Evolutionary conservation across 1,140 invertebrate genomes (phyloP).

Genomic region (Bombus affinis): DNA sequence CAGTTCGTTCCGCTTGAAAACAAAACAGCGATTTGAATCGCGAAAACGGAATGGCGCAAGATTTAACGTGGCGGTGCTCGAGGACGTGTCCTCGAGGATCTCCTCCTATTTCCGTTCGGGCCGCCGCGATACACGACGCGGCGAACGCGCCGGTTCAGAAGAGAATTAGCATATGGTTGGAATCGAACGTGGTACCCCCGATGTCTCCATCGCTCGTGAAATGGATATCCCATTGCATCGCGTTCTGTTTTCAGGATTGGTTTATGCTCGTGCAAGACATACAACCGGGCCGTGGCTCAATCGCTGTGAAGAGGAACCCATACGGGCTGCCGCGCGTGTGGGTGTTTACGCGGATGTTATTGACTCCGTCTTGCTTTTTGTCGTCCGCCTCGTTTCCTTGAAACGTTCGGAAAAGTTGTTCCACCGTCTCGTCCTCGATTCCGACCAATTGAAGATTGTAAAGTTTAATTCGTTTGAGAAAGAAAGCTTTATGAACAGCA

Average conservation of each 20-base stretch:
- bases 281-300: slow-evolving; percentile 69
- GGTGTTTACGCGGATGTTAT: slow-evolving; percentile 77
- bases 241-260: slow-evolving; percentile 78
- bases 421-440: neutral
- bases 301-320: slow-evolving; percentile 60
- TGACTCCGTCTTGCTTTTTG: slow-evolving; percentile 60
- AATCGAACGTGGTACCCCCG: slow-evolving; percentile 73
- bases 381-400: slow-evolving; percentile 1
- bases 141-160: slow-evolving; percentile 54
- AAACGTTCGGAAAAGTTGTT: slow-evolving; percentile 9
- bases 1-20: neutral
- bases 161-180: slow-evolving; percentile 76
- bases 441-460: neutral
- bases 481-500: too few species aligned
- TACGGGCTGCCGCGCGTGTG: slow-evolving; percentile 66
- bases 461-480: neutral
- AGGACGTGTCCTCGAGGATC: slow-evolving; percentile 50
- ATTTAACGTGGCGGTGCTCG: slow-evolving; percentile 44
- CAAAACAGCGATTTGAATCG: neutral
- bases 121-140: slow-evolving; percentile 44
- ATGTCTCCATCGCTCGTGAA: slow-evolving; percentile 81
- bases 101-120: slow-evolving; percentile 61
- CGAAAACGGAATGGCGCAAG: slow-evolving; percentile 34
- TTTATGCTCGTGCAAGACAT: slow-evolving; percentile 76
- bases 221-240: slow-evolving; percentile 76